Conservation (phyloP, 92 coral and sea anemone species). For the Umimayanthus kanabou region DNA sequence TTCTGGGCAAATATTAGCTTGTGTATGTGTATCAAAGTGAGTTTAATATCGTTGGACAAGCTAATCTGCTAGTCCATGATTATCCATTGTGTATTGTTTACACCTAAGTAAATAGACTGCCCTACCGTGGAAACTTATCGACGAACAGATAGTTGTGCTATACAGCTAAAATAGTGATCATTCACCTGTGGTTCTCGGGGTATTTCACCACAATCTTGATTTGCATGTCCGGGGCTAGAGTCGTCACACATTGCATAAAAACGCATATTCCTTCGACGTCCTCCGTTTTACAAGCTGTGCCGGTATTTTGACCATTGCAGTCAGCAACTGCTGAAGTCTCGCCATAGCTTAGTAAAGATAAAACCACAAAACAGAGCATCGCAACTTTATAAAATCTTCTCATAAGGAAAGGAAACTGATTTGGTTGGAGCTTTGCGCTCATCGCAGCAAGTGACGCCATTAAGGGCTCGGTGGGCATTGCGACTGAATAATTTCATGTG, state of each 20-base stretch:
- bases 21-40: background rate
- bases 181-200: constrained; percentile 39
- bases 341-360: background rate
- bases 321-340: background rate
- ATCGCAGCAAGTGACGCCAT: background rate
- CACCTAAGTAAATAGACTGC: background rate
- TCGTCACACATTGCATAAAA: constrained; percentile 13
- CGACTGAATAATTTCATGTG: constrained; percentile 22
- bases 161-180: background rate
- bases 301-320: constrained; percentile 2
- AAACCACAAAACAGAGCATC: background rate
- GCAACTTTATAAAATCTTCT: background rate
- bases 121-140: too few species aligned
- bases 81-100: background rate
- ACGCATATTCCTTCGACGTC: constrained; percentile 5
- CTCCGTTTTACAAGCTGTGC: constrained; percentile 14
- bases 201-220: constrained; percentile 25
- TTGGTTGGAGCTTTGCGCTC: background rate
- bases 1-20: constrained; percentile 19
- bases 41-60: constrained; percentile 7
- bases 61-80: background rate
- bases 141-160: background rate
- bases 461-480: background rate
- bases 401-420: background rate
- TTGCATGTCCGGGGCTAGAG: background rate